Evolutionary conservation across 1,140 invertebrate species (phyloP).

Genomic region (Trigoniulus corallinus): DNA sequence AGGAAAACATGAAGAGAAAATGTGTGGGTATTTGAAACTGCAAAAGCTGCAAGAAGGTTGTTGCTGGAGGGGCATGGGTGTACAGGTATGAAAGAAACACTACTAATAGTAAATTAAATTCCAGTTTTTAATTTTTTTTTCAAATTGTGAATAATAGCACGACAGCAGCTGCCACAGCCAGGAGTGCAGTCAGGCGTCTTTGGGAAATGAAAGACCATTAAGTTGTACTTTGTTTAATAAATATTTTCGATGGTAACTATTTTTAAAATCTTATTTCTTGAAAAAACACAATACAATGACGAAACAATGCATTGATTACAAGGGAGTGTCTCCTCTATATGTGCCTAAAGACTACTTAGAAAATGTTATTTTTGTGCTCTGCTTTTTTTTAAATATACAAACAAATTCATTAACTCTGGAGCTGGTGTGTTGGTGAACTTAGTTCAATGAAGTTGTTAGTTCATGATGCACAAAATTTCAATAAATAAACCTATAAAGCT

Average conservation of each 20-base stretch:
- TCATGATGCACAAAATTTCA: too few species aligned
- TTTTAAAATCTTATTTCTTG: neutral
- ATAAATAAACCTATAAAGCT: too few species aligned
- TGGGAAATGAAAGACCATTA: conserved; percentile 83
- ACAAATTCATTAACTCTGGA: too few species aligned
- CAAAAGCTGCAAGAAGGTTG: conserved; percentile 84
- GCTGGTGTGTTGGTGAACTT: too few species aligned
- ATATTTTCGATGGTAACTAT: neutral
- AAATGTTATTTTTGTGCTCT: neutral
- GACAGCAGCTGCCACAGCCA: conserved; percentile 83
- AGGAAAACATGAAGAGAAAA: conserved; percentile 95
- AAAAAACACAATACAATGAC: neutral
- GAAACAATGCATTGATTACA: neutral
- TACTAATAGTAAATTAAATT: conserved; percentile 5
- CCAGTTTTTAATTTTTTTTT: too few species aligned
- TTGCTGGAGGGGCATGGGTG: conserved; percentile 87
- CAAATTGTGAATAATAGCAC: conserved; percentile 43
- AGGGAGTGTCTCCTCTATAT: neutral
- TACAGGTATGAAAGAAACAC: conserved; percentile 36
- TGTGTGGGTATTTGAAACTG: conserved; percentile 99
- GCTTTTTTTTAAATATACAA: neutral
- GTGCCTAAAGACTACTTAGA: neutral
- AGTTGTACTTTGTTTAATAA: neutral
- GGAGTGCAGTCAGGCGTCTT: conserved; percentile 86
- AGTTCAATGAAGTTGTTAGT: too few species aligned